Base-by-base conservation (phyloP, 2,888 invertebrate species). In the Drosophila helvetica region DNA sequence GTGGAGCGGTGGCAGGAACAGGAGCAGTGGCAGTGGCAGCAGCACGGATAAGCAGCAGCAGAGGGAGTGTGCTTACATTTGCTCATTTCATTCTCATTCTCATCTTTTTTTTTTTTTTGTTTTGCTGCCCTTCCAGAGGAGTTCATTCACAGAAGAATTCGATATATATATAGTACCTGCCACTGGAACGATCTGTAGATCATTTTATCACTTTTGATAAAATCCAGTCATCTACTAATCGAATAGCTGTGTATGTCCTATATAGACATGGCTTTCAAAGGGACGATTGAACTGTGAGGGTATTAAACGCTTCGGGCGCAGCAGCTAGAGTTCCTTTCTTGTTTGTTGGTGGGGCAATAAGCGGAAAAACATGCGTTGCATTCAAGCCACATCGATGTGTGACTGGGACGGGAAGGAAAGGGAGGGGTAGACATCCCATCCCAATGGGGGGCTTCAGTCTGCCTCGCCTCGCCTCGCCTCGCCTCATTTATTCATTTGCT, bases 401-500 rank as follows among this genome's bases (percentile, higher is more conserved):
- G 38, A 12, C 33, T 12, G 30, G 33, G 12, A 4, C 4, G 30
- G 1, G 12, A 33, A 33, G 5, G 33, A 12, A 12, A 0, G 12
- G 5, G 12, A 5, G 5, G 33, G 4, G 10, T 2, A 30, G 30
- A 30, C 9, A 30, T n/a, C 27, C 27, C 2, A 45, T 38, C 47
- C 64, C 45, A 45, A n/a, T 48, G 43, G 43, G 43, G 43, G 69
- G 74, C 61, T 54, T 42, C 60, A 53, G 10, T 10, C 48, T 46
- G 47, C 57, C 50, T 22, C 9, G 22, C 30, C 17, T 30, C 30
- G 8, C 27, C 30, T 17, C 15, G n/a, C 15, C n/a, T 60, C 18
- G 67, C 54, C 68, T 69, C 75, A 86, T 86, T 77, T 79, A 84
- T 83, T 86, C 87, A 86, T 86, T 86, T 86, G 77, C 71, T 86